phyloP scores from a whole-genome alignment of 2,888 invertebrate species.

The Hirtodrosophila trivittata region DNA sequence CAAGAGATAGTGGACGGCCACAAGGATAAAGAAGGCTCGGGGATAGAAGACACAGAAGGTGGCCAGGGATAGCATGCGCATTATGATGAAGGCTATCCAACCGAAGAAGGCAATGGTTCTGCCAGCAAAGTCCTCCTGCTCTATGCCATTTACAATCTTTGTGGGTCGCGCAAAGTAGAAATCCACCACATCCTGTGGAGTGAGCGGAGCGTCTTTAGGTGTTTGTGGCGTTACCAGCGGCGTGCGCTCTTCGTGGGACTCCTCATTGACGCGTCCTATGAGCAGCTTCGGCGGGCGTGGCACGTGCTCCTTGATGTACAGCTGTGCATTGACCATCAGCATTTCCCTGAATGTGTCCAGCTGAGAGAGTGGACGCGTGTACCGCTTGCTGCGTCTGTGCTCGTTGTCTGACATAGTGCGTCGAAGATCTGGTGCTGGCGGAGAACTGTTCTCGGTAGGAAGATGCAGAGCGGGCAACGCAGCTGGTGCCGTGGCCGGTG shows the following conservation, averaged over 20 bases:
- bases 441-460: slow-evolving; percentile 37
- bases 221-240: slow-evolving; percentile 36
- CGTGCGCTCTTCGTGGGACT: slow-evolving; percentile 63
- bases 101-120: slow-evolving; percentile 89
- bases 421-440: slow-evolving; percentile 49
- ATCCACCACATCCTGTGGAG: slow-evolving; percentile 79
- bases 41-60: slow-evolving; percentile 89
- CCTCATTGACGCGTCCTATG: slow-evolving; percentile 84
- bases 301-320: slow-evolving; percentile 85
- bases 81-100: slow-evolving; percentile 90
- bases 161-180: slow-evolving; percentile 84
- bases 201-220: slow-evolving; percentile 53
- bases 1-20: slow-evolving; percentile 87
- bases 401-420: slow-evolving; percentile 61
- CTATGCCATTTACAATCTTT: slow-evolving; percentile 87
- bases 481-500: slow-evolving; percentile 69
- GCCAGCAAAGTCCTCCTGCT: slow-evolving; percentile 90
- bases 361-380: slow-evolving; percentile 71
- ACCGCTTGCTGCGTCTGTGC: slow-evolving; percentile 42
- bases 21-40: slow-evolving; percentile 86
- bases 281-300: slow-evolving; percentile 84
- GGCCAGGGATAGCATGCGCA: slow-evolving; percentile 88
- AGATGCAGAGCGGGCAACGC: slow-evolving; percentile 39
- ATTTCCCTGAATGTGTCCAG: slow-evolving; percentile 83
- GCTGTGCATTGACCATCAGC: slow-evolving; percentile 86